These are phyloP conservation scores for Hydra vulgaris DNA, from an alignment of 30 jellyfish, hydroid and myxozoan genomes.

Conservation along the genomic window DNA sequence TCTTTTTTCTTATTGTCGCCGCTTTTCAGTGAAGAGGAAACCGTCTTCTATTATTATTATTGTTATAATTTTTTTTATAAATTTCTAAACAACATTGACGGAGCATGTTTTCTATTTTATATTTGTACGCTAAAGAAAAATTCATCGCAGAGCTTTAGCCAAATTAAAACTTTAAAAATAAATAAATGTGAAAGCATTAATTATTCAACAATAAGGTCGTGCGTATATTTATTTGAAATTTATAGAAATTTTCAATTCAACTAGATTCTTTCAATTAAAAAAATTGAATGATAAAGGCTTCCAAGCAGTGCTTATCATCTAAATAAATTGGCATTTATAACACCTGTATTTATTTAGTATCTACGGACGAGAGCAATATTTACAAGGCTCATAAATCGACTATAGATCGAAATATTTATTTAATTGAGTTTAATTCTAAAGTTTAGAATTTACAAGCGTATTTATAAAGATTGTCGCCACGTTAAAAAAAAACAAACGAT, in stretches of 20 bases:
- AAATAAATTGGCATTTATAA: not conserved
- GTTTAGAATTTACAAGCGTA: not conserved
- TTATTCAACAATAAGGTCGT: not conserved
- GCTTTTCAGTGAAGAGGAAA: not conserved
- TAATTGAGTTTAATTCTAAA: constrained; percentile 1
- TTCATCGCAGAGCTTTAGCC: not conserved
- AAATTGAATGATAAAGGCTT: not conserved
- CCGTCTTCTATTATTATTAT: not conserved
- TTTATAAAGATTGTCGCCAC: not conserved
- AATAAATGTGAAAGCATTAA: not conserved
- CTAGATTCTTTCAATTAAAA: not conserved
- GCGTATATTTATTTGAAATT: not conserved
- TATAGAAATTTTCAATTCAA: not conserved
- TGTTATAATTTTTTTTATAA: not conserved
- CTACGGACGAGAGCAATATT: constrained; percentile 26
- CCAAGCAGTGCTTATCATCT: not conserved
- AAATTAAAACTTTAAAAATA: not conserved
- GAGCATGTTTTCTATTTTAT: not conserved
- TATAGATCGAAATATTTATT: constrained; percentile 17
- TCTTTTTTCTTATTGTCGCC: not conserved
- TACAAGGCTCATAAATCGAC: constrained; percentile 27
- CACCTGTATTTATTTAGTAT: not conserved
- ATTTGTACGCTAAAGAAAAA: not conserved
- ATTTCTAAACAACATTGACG: not conserved
- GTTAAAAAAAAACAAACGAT: not conserved